A percentile compares a stretch with the other conserved stretches of the same genome.
Conservation (phyloP, 2,797 vertebrate species). For the Monodelphis domestica region DNA sequence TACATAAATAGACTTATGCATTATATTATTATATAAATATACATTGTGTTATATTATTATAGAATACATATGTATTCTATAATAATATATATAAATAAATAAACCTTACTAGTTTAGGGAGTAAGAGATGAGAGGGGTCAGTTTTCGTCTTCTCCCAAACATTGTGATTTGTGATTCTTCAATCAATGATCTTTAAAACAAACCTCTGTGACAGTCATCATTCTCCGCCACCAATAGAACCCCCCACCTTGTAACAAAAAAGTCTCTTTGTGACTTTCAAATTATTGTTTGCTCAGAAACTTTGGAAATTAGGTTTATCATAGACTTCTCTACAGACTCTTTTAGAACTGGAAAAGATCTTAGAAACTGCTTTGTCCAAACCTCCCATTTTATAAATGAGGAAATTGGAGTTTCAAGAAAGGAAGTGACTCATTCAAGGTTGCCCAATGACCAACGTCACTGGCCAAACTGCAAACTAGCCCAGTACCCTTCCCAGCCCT, state of each 20-base stretch:
- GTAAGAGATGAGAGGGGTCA: neutral
- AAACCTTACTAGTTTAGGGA: neutral
- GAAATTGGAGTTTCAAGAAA: neutral
- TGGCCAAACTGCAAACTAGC: neutral
- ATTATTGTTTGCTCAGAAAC: neutral
- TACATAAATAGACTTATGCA: no score
- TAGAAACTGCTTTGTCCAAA: neutral
- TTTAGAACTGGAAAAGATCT: neutral
- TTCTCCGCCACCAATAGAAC: neutral
- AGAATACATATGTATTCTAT: no score
- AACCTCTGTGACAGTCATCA: neutral
- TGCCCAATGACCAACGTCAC: neutral
- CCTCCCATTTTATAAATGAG: neutral
- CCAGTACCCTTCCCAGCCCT: neutral
- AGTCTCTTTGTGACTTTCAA: neutral
- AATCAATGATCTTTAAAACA: neutral
- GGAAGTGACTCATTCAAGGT: neutral
- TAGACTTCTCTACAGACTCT: neutral
- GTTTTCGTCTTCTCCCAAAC: neutral
- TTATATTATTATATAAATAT: no score
- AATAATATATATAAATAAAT: no score
- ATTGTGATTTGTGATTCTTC: neutral
- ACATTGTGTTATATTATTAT: no score
- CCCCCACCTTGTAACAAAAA: neutral
- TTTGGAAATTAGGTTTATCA: neutral